phyloP scores from a whole-genome alignment of 1,140 invertebrate species.

The Panagrolaimus sp. region DNA sequence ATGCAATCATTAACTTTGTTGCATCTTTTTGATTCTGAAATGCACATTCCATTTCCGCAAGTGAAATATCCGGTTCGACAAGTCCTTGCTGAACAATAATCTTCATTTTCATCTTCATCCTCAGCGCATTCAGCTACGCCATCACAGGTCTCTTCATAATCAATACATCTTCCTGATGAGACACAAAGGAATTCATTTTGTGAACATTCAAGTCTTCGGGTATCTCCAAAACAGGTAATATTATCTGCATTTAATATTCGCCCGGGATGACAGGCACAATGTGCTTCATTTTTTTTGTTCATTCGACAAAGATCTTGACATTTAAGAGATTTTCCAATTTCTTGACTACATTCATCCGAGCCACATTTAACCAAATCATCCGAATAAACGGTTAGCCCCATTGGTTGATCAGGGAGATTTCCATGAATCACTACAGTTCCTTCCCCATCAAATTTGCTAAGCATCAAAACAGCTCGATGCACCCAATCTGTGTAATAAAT shows the following conservation, averaged over 20 bases:
- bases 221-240: background rate
- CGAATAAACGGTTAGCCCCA: conserved; percentile 76
- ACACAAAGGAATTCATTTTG: conserved; percentile 12
- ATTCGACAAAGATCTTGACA: conserved; percentile 16
- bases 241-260: background rate
- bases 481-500: conserved; percentile 81
- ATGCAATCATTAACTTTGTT: conserved; percentile 18
- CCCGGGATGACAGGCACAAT: background rate
- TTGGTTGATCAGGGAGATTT: conserved; percentile 66
- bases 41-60: conserved; percentile 70
- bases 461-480: conserved; percentile 70
- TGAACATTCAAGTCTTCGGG: background rate
- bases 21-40: conserved; percentile 64
- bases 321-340: conserved; percentile 13
- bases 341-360: conserved; percentile 32
- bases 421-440: conserved; percentile 66
- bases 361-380: conserved; percentile 70
- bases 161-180: background rate
- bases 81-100: background rate
- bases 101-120: background rate
- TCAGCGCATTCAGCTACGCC: background rate
- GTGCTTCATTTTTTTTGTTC: background rate
- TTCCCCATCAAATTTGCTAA: conserved; percentile 74
- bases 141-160: conserved; percentile 17
- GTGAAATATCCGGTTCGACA: conserved; percentile 30